Evolutionary conservation across 2,888 invertebrate species (phyloP).

Genomic region (Agonopterix alstromeriana): DNA sequence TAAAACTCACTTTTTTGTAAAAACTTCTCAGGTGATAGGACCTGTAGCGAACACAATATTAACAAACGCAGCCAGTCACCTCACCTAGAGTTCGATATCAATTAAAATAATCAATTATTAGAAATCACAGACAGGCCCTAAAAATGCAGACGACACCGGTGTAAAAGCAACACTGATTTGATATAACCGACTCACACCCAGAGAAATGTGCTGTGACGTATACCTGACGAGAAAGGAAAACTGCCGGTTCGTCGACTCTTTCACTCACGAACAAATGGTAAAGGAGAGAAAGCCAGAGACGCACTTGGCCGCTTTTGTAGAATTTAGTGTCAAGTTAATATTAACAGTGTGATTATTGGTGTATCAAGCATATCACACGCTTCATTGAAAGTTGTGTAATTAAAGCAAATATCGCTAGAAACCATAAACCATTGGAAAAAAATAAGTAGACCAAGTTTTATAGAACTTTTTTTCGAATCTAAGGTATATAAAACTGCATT

Average conservation of each 20-base stretch:
- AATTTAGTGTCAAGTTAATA: constrained; percentile 59
- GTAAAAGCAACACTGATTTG: constrained; percentile 63
- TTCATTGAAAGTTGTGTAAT: constrained; percentile 1
- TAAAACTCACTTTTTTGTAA: constrained; percentile 28
- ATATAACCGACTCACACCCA: constrained; percentile 41
- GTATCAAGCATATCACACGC: constrained; percentile 9
- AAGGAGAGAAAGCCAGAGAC: constrained; percentile 49
- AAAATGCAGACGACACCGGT: constrained; percentile 56
- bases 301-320: constrained; percentile 63
- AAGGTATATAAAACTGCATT: no score
- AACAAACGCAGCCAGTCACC: constrained; percentile 23
- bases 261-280: constrained; percentile 39
- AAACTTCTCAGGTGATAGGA: constrained; percentile 25
- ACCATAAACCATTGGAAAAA: no score
- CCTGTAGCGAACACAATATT: constrained; percentile 15
- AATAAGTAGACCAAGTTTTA: no score
- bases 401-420: no score
- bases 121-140: constrained; percentile 43
- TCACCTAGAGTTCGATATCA: constrained; percentile 36
- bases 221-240: constrained; percentile 62
- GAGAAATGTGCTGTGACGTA: constrained; percentile 70
- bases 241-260: constrained; percentile 41
- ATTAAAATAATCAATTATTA: constrained; percentile 47
- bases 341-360: constrained; percentile 17
- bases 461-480: no score